These are phyloP conservation scores for Illadopsis cleaveri DNA, from an alignment of 2,113 vertebrate species.

Conservation along the genomic window DNA sequence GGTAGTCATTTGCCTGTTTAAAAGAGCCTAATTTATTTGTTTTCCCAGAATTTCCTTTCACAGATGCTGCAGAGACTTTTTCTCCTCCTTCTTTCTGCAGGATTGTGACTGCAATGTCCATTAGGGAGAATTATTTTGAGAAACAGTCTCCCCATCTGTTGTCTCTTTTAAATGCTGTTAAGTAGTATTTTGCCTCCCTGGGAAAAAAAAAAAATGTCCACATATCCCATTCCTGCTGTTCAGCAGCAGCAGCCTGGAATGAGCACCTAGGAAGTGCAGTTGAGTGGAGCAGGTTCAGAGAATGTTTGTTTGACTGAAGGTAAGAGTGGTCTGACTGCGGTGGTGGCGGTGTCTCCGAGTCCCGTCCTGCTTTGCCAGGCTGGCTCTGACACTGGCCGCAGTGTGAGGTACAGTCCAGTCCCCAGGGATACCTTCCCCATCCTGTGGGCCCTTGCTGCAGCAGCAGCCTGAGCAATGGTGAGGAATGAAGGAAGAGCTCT, in stretches of 20 bases:
- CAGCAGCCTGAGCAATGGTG: no score
- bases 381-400: no score
- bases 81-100: background rate
- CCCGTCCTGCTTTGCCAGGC: no score
- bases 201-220: background rate
- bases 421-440: no score
- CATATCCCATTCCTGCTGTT: background rate
- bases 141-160: background rate
- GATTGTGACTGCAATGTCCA: background rate
- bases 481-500: no score
- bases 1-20: background rate
- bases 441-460: no score
- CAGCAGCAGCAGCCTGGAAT: background rate
- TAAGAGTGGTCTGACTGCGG: background rate
- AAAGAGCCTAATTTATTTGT: conserved; percentile 16
- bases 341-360: no score
- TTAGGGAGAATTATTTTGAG: conserved; percentile 38
- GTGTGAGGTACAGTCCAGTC: no score
- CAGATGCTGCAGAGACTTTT: background rate
- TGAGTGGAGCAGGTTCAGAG: background rate
- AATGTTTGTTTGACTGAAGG: background rate
- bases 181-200: background rate
- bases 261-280: background rate
- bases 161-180: conserved; percentile 5
- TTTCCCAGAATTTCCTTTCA: conserved; percentile 11